Base-by-base conservation (phyloP, 2,113 vertebrate species). In the Potamarius usumacintae region DNA sequence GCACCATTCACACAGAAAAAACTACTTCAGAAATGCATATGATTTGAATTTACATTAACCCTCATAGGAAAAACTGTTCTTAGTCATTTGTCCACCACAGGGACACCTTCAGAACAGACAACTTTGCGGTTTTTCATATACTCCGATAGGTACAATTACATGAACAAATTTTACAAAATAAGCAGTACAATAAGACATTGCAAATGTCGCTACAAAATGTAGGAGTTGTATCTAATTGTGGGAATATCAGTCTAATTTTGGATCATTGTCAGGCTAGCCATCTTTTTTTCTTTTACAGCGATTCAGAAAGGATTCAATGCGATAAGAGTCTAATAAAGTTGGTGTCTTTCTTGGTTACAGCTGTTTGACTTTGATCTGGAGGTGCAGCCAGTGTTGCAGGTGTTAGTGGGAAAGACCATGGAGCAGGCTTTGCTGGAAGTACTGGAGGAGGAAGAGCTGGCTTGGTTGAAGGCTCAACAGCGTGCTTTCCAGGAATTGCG, bases 301-400 rank as follows among this genome's bases (percentile, higher is more conserved):
- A 72, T 72, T 34, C 14, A 72, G 2, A 42, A 72, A 8, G 12
- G 2, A 69, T 34, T 74, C 3, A 22, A 74, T 9, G 17, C 18
- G 34, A 67, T 67, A 27, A 48, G 6, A 10, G 1, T 15, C 22
- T 65, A 78, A 22, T 34, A 34, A 57, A 5, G 5, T 84, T 67
- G 1, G 4, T 60, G 10, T 8, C 63, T 60, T 76, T 17, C 86
- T 83, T 55, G 42, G 90, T 55, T 90, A 71, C 93, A 99, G 98
- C 91, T 99, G 74, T 99, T 99, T 94, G 95, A 99, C 92, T 99
- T 99, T 93, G 96, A 99, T 9, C n/a, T 94, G 85, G 98, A 99
- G 95, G 97, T 99, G 77, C 96, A 95, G 88, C 96, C 97, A 0
- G 85, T 99, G 67, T 88, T 99, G 92, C 96, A 99, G 93, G 96